phyloP scores from a whole-genome alignment of 2,113 vertebrate genomes.

The Neolamprologus devosi region DNA sequence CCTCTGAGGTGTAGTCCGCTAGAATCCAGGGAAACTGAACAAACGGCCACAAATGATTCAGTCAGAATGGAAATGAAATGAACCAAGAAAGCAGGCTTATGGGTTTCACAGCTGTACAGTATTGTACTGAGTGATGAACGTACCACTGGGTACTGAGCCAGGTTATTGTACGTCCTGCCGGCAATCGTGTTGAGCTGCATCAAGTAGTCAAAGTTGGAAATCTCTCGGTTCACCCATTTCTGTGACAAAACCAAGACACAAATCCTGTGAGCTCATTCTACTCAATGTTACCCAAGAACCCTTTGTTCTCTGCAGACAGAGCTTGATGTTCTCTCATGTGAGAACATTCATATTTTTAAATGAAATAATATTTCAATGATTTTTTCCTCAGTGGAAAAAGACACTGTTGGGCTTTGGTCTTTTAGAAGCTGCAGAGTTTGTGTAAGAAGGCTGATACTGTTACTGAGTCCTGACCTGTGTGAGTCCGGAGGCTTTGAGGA shows the following conservation, averaged over 20 bases:
- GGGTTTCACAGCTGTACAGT: not conserved
- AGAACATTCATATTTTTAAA: not conserved
- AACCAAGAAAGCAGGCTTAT: not conserved
- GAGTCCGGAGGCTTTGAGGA: constrained; percentile 88
- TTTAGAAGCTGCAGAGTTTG: not conserved
- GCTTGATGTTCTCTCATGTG: not conserved
- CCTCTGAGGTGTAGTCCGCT: constrained; percentile 89
- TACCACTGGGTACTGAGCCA: constrained; percentile 97
- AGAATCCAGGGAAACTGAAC: constrained; percentile 94
- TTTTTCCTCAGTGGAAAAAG: not conserved
- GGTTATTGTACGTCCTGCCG: constrained; percentile 92
- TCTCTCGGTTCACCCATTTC: constrained; percentile 98
- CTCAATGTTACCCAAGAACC: not conserved
- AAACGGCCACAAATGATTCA: not conserved
- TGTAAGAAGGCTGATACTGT: not conserved
- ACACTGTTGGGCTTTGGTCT: not conserved
- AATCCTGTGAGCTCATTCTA: not conserved
- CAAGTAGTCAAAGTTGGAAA: constrained; percentile 97
- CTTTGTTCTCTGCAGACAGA: not conserved
- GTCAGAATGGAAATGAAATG: not conserved
- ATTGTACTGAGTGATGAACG: not conserved
- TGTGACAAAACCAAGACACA: constrained; percentile 24
- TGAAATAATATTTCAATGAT: not conserved
- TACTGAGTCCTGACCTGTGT: constrained; percentile 77
- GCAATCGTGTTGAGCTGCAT: constrained; percentile 98